Evolutionary conservation across 2,797 vertebrate species (phyloP).

Genomic region (Diplodus puntazzo): DNA sequence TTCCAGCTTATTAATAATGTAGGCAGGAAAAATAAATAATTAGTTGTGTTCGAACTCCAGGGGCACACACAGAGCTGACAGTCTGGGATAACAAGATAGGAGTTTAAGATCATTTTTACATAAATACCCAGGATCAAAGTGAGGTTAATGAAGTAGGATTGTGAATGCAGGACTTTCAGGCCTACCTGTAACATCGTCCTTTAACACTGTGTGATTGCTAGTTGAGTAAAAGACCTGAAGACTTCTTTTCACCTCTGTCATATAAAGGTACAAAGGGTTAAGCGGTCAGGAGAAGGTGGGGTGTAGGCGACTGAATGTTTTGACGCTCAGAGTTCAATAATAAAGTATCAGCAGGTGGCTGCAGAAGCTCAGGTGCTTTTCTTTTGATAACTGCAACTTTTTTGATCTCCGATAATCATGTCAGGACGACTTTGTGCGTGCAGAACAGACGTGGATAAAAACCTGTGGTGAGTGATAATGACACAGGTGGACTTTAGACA

Average conservation of each 20-base stretch:
- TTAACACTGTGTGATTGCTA: no score
- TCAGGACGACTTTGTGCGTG: background rate
- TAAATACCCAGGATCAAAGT: no score
- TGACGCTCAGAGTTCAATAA: background rate
- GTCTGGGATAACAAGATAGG: no score
- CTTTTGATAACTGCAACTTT: background rate
- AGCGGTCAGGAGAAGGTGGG: background rate
- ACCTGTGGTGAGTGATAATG: background rate
- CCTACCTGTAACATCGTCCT: no score
- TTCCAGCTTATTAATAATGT: no score
- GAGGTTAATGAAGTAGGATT: no score
- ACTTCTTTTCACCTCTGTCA: background rate
- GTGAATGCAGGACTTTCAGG: no score
- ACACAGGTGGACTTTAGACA: constrained; percentile 11
- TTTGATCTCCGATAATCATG: background rate
- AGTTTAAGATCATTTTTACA: no score
- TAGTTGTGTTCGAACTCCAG: no score
- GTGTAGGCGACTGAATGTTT: background rate
- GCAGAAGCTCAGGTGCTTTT: background rate
- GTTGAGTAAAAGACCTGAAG: no score
- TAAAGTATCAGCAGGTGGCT: background rate
- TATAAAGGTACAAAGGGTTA: constrained; percentile 3
- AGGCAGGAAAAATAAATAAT: no score
- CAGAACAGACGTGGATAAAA: background rate
- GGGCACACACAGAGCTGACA: no score